A percentile compares a stretch with the other conserved stretches of the same genome.
Conservation (phyloP, 2,888 invertebrate genomes). For the Pandemis cinnamomeana region DNA sequence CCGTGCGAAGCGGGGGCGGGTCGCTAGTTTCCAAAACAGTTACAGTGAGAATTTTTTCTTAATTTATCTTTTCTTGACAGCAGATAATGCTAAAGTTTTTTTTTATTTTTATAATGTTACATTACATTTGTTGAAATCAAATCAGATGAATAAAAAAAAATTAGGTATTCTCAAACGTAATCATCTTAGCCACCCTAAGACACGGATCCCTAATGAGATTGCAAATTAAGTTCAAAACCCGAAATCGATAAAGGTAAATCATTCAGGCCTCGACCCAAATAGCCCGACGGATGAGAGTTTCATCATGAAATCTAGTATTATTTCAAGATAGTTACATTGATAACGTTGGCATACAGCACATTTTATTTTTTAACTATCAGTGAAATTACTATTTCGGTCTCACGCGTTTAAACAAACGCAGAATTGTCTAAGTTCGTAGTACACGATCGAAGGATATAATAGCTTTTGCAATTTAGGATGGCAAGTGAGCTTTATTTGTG, state of each 20-base stretch:
- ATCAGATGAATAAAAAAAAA: background rate
- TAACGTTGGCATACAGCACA: background rate
- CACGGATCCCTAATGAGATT: constrained; percentile 39
- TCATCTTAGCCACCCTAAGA: constrained; percentile 1
- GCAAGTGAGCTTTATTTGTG: too few relatives aligned
- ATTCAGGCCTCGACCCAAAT: constrained; percentile 42
- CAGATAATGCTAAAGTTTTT: too few relatives aligned
- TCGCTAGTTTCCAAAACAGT: background rate
- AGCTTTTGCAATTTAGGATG: background rate
- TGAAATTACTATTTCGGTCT: background rate
- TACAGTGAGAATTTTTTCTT: background rate
- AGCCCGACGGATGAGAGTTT: constrained; percentile 24
- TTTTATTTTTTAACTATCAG: background rate
- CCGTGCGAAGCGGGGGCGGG: too few relatives aligned
- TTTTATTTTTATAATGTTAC: background rate
- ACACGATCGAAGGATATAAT: background rate
- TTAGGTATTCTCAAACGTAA: background rate
- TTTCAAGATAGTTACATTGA: constrained; percentile 11
- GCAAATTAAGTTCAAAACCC: constrained; percentile 36
- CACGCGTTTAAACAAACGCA: background rate
- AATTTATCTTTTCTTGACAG: background rate
- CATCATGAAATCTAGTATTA: constrained; percentile 28
- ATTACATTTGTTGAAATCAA: too few relatives aligned
- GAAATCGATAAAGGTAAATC: constrained; percentile 31
- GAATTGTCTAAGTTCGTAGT: background rate